phyloP scores from a whole-genome alignment of 2,888 invertebrate species.

The Phyto melanocephala region DNA sequence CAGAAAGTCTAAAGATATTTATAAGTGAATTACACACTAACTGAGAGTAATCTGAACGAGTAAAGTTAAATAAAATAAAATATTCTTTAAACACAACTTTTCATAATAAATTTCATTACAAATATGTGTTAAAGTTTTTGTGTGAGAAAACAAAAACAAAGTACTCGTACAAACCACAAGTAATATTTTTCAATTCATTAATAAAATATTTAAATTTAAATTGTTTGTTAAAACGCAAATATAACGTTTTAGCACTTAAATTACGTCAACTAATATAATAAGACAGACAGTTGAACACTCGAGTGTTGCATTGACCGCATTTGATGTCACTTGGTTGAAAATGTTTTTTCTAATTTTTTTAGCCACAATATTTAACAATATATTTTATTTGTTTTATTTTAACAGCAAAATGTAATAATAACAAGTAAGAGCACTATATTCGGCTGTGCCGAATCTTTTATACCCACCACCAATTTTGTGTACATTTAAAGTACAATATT shows the following conservation, averaged over 20 bases:
- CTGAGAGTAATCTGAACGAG: too few relatives aligned
- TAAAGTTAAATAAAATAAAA: too few relatives aligned
- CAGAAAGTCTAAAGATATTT: too few relatives aligned
- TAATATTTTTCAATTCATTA: conserved; percentile 42
- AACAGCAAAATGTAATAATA: neutral
- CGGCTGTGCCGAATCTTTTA: too few relatives aligned
- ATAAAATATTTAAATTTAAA: conserved; percentile 7
- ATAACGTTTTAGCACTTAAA: neutral
- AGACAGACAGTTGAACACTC: conserved; percentile 17
- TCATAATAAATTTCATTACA: too few relatives aligned
- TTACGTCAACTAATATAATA: neutral
- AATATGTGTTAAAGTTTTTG: too few relatives aligned
- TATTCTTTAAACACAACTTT: too few relatives aligned
- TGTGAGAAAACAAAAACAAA: neutral
- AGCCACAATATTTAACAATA: neutral
- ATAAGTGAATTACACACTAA: too few relatives aligned
- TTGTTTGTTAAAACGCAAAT: neutral
- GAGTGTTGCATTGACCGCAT: conserved; percentile 37
- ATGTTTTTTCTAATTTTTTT: neutral
- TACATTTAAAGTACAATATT: too few relatives aligned
- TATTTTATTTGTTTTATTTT: neutral
- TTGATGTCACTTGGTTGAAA: neutral
- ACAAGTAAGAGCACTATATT: too few relatives aligned
- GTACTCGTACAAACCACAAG: conserved; percentile 22
- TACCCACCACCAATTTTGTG: too few relatives aligned